A percentile compares a stretch with the other conserved stretches of the same genome.
Evolutionary conservation across 2,797 vertebrate genomes (phyloP).

Genomic region (Alectoris magna): DNA sequence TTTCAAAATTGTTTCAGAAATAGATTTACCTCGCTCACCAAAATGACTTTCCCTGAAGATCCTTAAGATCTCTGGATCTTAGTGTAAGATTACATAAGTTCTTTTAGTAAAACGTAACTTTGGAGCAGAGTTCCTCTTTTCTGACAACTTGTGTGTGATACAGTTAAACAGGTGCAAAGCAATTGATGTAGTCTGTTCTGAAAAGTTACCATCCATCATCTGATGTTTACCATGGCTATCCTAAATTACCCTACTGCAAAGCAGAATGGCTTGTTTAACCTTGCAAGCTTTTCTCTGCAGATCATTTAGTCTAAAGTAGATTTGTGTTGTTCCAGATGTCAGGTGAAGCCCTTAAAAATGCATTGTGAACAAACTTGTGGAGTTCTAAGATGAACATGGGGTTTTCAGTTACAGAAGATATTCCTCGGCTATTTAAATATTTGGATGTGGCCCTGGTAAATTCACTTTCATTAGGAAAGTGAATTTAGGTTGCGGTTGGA

Average conservation of each 20-base stretch:
- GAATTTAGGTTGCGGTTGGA: too few species aligned
- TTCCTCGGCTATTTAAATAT: neutral
- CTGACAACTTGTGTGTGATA: neutral
- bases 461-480: neutral
- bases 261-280: neutral
- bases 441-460: neutral
- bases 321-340: neutral
- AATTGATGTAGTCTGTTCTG: neutral
- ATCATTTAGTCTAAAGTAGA: neutral
- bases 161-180: neutral
- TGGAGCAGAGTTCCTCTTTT: neutral
- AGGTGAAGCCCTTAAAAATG: neutral
- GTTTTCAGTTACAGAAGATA: neutral
- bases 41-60: neutral
- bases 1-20: neutral
- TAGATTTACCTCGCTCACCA: neutral
- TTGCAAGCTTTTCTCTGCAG: neutral
- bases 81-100: too few species aligned
- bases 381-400: neutral
- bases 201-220: neutral
- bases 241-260: neutral
- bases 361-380: neutral
- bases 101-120: neutral
- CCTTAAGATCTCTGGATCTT: too few species aligned
- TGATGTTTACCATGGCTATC: neutral